Percentiles rank a stretch among this genome's conserved stretches.
Evolutionary conservation across 2,797 vertebrate genomes (phyloP).

Genomic region (Darevskia nairensis): DNA sequence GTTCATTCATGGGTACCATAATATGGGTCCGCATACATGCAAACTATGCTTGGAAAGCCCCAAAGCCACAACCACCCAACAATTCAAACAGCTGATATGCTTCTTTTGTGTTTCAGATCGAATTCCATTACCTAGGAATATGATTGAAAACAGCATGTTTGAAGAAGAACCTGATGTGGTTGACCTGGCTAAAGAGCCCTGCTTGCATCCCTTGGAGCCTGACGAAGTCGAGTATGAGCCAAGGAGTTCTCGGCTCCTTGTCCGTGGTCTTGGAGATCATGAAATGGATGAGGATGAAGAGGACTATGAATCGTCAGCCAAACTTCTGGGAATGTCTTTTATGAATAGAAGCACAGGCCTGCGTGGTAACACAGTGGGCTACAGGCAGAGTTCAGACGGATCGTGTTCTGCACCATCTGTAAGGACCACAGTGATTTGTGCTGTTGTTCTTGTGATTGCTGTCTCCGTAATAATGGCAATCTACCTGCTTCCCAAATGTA

Average conservation of each 20-base stretch:
- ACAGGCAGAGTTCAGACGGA: constrained; percentile 83
- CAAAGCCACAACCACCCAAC: neutral
- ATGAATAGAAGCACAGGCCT: constrained; percentile 94
- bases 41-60: neutral
- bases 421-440: constrained; percentile 84
- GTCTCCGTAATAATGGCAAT: constrained; percentile 87
- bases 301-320: constrained; percentile 95
- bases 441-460: constrained; percentile 85
- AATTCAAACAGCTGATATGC: neutral
- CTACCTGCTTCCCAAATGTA: constrained; percentile 92
- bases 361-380: constrained; percentile 79
- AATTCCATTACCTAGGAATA: constrained; percentile 92
- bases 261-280: constrained; percentile 93
- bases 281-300: constrained; percentile 97
- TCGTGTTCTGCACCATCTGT: constrained; percentile 84
- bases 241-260: constrained; percentile 90
- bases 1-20: neutral
- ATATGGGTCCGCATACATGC: neutral
- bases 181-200: constrained; percentile 93
- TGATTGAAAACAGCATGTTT: constrained; percentile 99
- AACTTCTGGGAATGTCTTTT: constrained; percentile 96
- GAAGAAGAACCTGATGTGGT: constrained; percentile 97
- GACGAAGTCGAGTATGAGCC: constrained; percentile 93
- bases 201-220: constrained; percentile 90
- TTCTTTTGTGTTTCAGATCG: constrained; percentile 81